phyloP scores from a whole-genome alignment of 2,797 vertebrate genomes.

The Apogon hyalosoma region DNA sequence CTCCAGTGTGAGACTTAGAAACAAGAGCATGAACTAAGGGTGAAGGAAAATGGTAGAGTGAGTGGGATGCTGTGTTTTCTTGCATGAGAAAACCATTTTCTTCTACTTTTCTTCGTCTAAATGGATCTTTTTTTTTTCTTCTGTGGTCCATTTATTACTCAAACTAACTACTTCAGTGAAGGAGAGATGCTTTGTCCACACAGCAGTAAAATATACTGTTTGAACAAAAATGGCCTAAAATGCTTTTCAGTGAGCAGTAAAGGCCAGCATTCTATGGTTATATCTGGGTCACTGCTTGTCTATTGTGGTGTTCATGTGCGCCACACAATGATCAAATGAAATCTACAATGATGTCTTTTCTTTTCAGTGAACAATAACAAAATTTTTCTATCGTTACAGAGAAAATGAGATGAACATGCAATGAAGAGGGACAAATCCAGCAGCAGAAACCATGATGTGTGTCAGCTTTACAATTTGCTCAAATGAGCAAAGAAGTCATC shows the following conservation, averaged over 20 bases:
- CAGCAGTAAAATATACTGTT: conserved; percentile 55
- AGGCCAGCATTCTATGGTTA: conserved; percentile 44
- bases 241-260: conserved; percentile 58
- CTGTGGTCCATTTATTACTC: conserved; percentile 17
- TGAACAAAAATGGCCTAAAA: conserved; percentile 47
- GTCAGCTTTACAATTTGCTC: conserved; percentile 48
- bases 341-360: conserved; percentile 16
- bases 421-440: conserved; percentile 13
- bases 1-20: conserved; percentile 27
- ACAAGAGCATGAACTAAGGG: conserved; percentile 27
- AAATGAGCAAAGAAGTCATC: conserved; percentile 74
- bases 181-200: conserved; percentile 43
- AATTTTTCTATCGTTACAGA: conserved; percentile 34
- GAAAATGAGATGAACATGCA: conserved; percentile 28
- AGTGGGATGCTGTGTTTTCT: conserved; percentile 51
- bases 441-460: conserved; percentile 33
- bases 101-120: conserved; percentile 33
- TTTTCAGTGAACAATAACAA: conserved; percentile 20
- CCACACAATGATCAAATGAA: conserved; percentile 44
- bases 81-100: conserved; percentile 43
- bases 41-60: conserved; percentile 39
- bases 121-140: conserved; percentile 15
- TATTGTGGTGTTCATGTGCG: conserved; percentile 46
- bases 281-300: conserved; percentile 51
- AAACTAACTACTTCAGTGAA: conserved; percentile 47